Evolutionary conservation across 2,113 vertebrate species (phyloP).

Genomic region (Oreochromis tanganicae): DNA sequence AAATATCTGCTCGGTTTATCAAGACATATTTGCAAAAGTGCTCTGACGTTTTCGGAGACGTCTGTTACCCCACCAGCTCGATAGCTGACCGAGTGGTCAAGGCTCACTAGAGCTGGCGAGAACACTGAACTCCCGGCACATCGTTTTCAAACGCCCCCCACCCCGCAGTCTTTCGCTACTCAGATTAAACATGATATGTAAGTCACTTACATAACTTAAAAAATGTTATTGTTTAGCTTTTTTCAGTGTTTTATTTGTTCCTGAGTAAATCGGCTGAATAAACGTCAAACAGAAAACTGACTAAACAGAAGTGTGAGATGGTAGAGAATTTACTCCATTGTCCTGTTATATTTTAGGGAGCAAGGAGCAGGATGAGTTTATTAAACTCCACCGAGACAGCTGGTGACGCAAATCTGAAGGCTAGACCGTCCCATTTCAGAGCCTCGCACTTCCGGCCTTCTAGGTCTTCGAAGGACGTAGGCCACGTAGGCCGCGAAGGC

Average conservation of each 20-base stretch:
- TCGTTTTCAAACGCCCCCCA: background rate
- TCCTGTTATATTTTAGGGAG: background rate
- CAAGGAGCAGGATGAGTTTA: background rate
- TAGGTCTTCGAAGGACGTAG: background rate
- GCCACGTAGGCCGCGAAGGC: background rate
- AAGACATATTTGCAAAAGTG: background rate
- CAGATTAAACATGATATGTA: background rate
- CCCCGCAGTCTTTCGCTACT: background rate
- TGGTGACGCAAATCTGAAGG: background rate
- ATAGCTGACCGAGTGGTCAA: background rate
- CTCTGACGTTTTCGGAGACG: rapidly evolving
- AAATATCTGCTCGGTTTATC: background rate
- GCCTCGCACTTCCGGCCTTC: background rate
- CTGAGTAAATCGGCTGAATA: background rate
- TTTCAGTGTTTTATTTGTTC: background rate
- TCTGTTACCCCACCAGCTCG: background rate
- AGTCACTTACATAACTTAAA: background rate
- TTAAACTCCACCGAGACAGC: background rate
- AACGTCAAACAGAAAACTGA: background rate
- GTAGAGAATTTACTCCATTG: background rate
- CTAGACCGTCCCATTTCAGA: background rate
- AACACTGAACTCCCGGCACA: background rate
- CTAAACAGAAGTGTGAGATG: background rate
- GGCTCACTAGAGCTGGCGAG: background rate
- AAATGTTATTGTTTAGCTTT: background rate